phyloP scores from a whole-genome alignment of 92 coral and sea anemone genomes.

The Pocillopora meandrina region DNA sequence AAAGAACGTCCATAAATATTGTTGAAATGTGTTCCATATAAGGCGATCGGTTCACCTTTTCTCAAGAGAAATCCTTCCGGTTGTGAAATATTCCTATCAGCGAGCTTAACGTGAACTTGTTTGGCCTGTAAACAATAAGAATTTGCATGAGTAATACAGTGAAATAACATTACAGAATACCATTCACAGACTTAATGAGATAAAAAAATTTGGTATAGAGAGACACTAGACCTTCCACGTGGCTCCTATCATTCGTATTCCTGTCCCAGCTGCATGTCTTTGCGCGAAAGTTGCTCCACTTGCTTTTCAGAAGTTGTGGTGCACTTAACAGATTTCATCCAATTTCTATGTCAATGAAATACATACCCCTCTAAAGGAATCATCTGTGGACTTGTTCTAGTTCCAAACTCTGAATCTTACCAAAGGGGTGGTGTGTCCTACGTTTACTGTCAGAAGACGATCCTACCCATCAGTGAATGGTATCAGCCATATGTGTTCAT shows the following conservation, averaged over 20 bases:
- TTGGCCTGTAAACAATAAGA: conserved; percentile 64
- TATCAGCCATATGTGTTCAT: conserved; percentile 98
- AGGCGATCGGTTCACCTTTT: conserved; percentile 63
- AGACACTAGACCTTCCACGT: too few species aligned
- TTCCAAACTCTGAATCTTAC: conserved; percentile 93
- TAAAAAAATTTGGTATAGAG: too few species aligned
- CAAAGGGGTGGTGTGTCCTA: conserved; percentile 71
- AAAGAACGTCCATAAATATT: not conserved
- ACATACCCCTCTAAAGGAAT: conserved; percentile 92
- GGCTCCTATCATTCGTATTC: too few species aligned
- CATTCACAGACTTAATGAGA: not conserved
- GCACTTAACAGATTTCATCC: not conserved
- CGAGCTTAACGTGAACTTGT: conserved; percentile 77
- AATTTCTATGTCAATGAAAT: not conserved
- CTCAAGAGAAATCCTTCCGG: conserved; percentile 83
- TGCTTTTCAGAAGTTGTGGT: too few species aligned
- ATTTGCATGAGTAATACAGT: not conserved
- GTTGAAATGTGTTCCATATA: not conserved
- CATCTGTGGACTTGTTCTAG: conserved; percentile 93
- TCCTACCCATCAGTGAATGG: conserved; percentile 87
- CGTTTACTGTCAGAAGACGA: conserved; percentile 78
- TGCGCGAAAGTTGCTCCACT: too few species aligned
- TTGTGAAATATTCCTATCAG: conserved; percentile 73
- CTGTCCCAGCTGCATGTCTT: too few species aligned
- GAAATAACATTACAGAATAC: not conserved